These are phyloP conservation scores for Palythoa grandiflora DNA, from an alignment of 92 coral and sea anemone genomes.

Conservation along the genomic window DNA sequence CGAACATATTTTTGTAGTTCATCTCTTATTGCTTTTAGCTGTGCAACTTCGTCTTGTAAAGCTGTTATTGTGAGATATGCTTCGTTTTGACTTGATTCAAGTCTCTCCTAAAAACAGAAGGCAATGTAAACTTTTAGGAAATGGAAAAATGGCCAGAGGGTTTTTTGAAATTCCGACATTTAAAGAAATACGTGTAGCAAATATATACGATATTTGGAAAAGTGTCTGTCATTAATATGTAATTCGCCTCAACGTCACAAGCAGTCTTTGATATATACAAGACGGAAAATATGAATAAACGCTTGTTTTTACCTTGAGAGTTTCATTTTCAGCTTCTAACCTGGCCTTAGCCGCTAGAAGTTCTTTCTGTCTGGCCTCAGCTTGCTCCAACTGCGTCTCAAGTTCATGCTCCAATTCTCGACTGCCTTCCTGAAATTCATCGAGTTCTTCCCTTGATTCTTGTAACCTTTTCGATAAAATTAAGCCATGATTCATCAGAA, in stretches of 20 bases:
- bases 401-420: conserved; percentile 98
- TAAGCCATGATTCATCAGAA: conserved; percentile 50
- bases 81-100: conserved; percentile 97
- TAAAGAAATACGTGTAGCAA: conserved; percentile 47
- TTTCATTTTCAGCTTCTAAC: conserved; percentile 95
- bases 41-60: conserved; percentile 97
- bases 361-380: conserved; percentile 99
- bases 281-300: conserved; percentile 15
- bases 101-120: conserved; percentile 80
- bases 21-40: conserved; percentile 95
- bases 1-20: conserved; percentile 98
- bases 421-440: conserved; percentile 99
- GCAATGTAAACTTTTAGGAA: background rate
- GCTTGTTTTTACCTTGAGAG: conserved; percentile 83
- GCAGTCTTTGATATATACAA: conserved; percentile 46
- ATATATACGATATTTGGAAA: conserved; percentile 44
- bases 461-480: conserved; percentile 82
- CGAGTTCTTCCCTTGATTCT: conserved; percentile 99
- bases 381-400: conserved; percentile 98
- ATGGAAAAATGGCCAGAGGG: background rate
- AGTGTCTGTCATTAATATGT: conserved; percentile 75
- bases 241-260: conserved; percentile 71
- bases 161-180: conserved; percentile 8
- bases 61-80: conserved; percentile 97
- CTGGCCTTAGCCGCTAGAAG: conserved; percentile 92